Evolutionary conservation across 2,797 vertebrate species (phyloP).

Genomic region (Tenualosa ilisha): DNA sequence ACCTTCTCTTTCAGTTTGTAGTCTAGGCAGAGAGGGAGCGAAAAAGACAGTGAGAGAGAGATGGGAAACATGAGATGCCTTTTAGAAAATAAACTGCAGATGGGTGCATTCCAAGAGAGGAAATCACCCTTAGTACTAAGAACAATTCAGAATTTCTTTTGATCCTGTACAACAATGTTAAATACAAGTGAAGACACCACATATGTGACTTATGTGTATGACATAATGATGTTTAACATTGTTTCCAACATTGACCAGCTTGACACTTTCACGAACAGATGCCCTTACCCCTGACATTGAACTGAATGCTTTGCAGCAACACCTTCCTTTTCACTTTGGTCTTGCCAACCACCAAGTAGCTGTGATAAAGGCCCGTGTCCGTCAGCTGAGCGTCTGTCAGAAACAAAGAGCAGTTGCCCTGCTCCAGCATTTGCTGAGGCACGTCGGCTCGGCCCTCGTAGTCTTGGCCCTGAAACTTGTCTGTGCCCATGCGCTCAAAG

Average conservation of each 20-base stretch:
- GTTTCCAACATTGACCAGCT: no score
- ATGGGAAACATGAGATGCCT: background rate
- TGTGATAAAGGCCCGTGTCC: slow-evolving; percentile 66
- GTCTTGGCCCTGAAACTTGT: slow-evolving; percentile 50
- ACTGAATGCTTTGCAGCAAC: slow-evolving; percentile 65
- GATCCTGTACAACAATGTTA: background rate
- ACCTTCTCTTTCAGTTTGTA: slow-evolving; percentile 43
- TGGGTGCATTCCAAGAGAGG: background rate
- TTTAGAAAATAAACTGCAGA: background rate
- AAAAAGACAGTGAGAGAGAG: background rate
- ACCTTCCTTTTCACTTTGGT: slow-evolving; percentile 36
- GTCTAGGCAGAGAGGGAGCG: slow-evolving; percentile 48
- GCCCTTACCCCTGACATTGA: slow-evolving; percentile 62
- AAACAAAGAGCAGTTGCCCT: slow-evolving; percentile 70
- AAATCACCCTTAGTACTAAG: background rate
- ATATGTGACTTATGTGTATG: no score
- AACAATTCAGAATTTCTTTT: background rate
- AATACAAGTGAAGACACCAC: background rate
- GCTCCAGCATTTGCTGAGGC: slow-evolving; percentile 43
- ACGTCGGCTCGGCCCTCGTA: slow-evolving; percentile 57
- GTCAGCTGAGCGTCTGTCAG: slow-evolving; percentile 64
- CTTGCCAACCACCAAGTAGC: slow-evolving; percentile 64
- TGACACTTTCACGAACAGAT: background rate
- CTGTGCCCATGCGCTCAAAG: slow-evolving; percentile 58
- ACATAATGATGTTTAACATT: no score